These are phyloP conservation scores for Acanthacorydalis orientalis DNA, from an alignment of 2,888 invertebrate species.

Conservation along the genomic window DNA sequence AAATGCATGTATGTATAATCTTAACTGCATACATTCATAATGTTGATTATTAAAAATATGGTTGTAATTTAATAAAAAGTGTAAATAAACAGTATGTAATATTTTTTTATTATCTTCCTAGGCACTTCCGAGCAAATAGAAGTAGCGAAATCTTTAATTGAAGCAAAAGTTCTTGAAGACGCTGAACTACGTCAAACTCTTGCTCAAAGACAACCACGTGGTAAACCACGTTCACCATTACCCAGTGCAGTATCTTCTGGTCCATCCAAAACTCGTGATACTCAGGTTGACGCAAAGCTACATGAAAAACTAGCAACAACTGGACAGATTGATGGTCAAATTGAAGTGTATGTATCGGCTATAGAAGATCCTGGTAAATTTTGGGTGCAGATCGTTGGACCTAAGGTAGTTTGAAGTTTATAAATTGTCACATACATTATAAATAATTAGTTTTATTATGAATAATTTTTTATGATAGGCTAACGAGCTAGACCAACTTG, in stretches of 20 bases:
- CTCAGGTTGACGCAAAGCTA: neutral
- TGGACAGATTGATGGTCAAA: slow-evolving; percentile 32
- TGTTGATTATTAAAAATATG: no score
- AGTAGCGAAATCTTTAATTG: slow-evolving; percentile 51
- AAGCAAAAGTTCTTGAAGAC: slow-evolving; percentile 44
- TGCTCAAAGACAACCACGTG: slow-evolving; percentile 32
- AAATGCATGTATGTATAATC: no score
- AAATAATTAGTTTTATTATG: neutral
- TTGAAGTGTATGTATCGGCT: slow-evolving; percentile 78
- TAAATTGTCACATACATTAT: neutral
- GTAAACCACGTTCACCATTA: slow-evolving; percentile 16
- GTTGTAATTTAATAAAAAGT: no score
- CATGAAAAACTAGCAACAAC: slow-evolving; percentile 1
- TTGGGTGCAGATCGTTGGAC: slow-evolving; percentile 74
- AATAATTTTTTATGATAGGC: slow-evolving; percentile 27
- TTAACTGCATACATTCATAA: no score
- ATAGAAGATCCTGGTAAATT: slow-evolving; percentile 62
- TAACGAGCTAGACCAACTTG: slow-evolving; percentile 59
- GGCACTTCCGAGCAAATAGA: slow-evolving; percentile 64
- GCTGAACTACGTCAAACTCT: slow-evolving; percentile 31
- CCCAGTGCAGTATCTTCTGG: slow-evolving; percentile 4
- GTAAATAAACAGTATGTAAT: no score
- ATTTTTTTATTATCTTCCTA: slow-evolving; percentile 11
- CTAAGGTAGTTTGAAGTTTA: slow-evolving; percentile 18
- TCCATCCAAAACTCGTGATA: slow-evolving; percentile 5